These are phyloP conservation scores for Pseudorhombus dupliciocellatus DNA, from an alignment of 2,113 vertebrate genomes.

Conservation along the genomic window DNA sequence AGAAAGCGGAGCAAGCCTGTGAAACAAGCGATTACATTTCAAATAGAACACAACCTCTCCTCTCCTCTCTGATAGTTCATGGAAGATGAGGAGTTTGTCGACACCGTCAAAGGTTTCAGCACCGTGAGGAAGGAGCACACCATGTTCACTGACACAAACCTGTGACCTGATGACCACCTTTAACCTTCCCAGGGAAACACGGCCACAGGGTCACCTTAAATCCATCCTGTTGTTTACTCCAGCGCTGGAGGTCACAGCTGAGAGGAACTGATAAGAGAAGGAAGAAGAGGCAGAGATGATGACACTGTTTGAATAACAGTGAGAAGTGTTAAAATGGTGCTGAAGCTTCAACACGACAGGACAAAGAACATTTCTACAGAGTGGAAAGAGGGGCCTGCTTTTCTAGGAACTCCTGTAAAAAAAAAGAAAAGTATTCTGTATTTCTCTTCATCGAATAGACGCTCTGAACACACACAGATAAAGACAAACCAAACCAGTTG, in stretches of 20 bases:
- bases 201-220: not conserved
- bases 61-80: slow-evolving; percentile 78
- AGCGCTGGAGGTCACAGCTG: not conserved
- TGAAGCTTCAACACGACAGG: not conserved
- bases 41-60: too few relatives aligned
- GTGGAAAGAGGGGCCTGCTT: not conserved
- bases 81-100: slow-evolving; percentile 93
- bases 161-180: slow-evolving; percentile 69
- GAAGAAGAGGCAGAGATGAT: not conserved
- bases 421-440: not conserved
- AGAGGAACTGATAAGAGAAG: not conserved
- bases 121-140: slow-evolving; percentile 96
- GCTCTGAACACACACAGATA: not conserved
- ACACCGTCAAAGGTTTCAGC: slow-evolving; percentile 96
- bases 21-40: not conserved
- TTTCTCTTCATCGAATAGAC: not conserved
- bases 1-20: not conserved
- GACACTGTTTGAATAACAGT: not conserved
- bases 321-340: not conserved
- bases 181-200: not conserved
- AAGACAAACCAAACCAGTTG: not conserved
- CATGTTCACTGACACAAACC: slow-evolving; percentile 94
- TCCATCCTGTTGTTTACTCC: not conserved
- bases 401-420: not conserved
- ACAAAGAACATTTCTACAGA: not conserved